phyloP scores from a whole-genome alignment of 2,888 invertebrate genomes.

The Parapristionchus giblindavisi region DNA sequence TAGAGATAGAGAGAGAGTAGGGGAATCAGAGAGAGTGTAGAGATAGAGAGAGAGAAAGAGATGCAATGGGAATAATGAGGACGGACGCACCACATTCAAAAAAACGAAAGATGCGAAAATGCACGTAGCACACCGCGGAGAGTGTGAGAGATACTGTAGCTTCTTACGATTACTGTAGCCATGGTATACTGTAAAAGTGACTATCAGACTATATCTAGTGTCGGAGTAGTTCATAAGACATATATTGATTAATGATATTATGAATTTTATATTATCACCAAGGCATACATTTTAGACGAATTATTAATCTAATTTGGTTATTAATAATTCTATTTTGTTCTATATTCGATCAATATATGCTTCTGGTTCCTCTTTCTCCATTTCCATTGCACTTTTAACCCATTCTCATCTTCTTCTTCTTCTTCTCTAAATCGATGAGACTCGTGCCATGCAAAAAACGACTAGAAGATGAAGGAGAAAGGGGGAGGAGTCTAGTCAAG shows the following conservation, averaged over 20 bases:
- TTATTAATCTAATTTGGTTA: too few species aligned
- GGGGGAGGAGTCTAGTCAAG: too few species aligned
- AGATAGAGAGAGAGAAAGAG: background rate
- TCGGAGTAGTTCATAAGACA: background rate
- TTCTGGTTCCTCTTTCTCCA: background rate
- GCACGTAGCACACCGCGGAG: too few species aligned
- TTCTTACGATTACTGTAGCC: too few species aligned
- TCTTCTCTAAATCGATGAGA: conserved; percentile 17
- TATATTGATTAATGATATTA: too few species aligned
- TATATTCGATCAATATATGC: background rate
- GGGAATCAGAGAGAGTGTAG: background rate
- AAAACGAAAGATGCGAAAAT: background rate
- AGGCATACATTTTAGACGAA: too few species aligned
- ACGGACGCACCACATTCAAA: too few species aligned
- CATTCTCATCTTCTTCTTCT: background rate
- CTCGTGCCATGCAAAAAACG: conserved; percentile 32
- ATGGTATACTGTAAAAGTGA: too few species aligned
- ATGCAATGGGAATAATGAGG: background rate
- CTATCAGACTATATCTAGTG: too few species aligned
- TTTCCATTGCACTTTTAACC: too few species aligned
- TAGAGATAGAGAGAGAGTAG: background rate
- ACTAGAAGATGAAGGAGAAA: conserved; percentile 11
- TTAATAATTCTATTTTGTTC: background rate
- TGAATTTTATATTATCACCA: too few species aligned
- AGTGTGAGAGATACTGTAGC: too few species aligned